Evolutionary conservation across 2,888 invertebrate species (phyloP).

Genomic region (Cenopis cana): DNA sequence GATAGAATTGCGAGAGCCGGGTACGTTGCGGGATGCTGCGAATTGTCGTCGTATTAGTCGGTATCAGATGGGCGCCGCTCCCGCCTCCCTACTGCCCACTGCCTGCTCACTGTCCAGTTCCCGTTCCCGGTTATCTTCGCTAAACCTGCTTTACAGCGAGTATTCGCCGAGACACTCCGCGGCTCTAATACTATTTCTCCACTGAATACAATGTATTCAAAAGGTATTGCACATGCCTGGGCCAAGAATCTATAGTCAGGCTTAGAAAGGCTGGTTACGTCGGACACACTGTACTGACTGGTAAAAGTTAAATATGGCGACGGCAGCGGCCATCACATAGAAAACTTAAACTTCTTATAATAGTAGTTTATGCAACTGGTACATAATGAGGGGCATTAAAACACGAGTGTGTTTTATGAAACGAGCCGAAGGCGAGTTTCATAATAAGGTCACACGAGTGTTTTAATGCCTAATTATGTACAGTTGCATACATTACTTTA

Average conservation of each 20-base stretch:
- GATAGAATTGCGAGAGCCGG: constrained; percentile 34
- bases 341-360: too few relatives aligned
- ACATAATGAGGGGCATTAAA: too few relatives aligned
- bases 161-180: constrained; percentile 24
- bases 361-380: too few relatives aligned
- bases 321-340: too few relatives aligned
- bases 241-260: background rate
- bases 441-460: too few relatives aligned
- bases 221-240: background rate
- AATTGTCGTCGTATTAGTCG: constrained; percentile 76
- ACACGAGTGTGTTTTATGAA: too few relatives aligned
- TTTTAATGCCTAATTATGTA: too few relatives aligned
- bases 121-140: constrained; percentile 54
- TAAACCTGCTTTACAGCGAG: constrained; percentile 49
- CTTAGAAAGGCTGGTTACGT: background rate
- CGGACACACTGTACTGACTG: too few relatives aligned
- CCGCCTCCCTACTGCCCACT: constrained; percentile 47
- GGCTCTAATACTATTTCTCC: constrained; percentile 12
- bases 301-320: too few relatives aligned
- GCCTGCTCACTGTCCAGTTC: constrained; percentile 46
- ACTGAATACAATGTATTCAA: constrained; percentile 9
- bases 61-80: constrained; percentile 67
- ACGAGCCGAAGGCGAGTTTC: too few relatives aligned
- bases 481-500: too few relatives aligned
- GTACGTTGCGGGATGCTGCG: constrained; percentile 65